Evolutionary conservation across 2,888 invertebrate species (phyloP), one percentile per base, ranked within the genome.

Genomic region (Bombylius major): DNA sequence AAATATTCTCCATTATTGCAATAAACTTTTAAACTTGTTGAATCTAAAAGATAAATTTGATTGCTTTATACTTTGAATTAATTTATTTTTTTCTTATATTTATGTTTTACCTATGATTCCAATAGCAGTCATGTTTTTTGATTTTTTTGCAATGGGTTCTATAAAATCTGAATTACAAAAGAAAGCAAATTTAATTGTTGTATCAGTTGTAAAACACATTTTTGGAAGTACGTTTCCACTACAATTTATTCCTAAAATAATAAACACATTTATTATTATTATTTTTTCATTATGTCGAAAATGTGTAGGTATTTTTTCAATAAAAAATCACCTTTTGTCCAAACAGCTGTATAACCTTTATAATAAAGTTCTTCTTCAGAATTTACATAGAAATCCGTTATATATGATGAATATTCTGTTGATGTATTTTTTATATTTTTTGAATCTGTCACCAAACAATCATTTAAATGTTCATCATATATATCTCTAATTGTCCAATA

Each of bases 291-390:
- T 23, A 23, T 23, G 23, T 23, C 23, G 23, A 42, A 42, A 42
- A 42, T 36, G 34, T 36, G 34, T 6, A 11, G 13, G 12, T 14
- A 4, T 50, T n/a, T 32, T 11, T 32, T 4, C 36, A 42, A 14
- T 23, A 5, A 32, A 5, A 33, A 33, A 36, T 4, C 66, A 79
- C 80, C 84, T 76, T 79, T 79, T 11, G 82, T 86, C 87, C 89
- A 90, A 42, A 94, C 81, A 5, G 89, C 92, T 23, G 89, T 87
- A 67, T 87, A 82, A 4, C 87, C 90, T 65, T 84, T 86, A 4
- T 89, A 82, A 77, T 92, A 95, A 54, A 95, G 75, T 69, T 95
- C 95, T 69, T 94, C 93, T 72, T 93, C 93, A 69, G 82, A 79
- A 65, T 73, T 74, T 0, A 72, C 68, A 56, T 69, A 64, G 44